A percentile compares a stretch with the other conserved stretches of the same genome.
Evolutionary conservation across 1,140 invertebrate genomes (phyloP).

Genomic region (Antheraea pernyi): DNA sequence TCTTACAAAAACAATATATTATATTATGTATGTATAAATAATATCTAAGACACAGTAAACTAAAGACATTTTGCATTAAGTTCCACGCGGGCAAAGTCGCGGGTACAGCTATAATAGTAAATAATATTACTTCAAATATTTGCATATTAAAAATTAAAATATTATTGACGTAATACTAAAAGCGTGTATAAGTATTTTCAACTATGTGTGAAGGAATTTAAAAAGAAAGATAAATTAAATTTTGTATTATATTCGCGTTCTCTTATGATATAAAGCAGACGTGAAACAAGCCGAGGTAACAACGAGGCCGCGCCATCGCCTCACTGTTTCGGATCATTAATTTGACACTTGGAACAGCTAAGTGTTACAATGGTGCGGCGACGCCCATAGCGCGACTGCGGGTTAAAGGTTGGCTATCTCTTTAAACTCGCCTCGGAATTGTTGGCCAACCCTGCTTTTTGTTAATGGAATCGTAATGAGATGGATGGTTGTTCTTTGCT

Average conservation of each 20-base stretch:
- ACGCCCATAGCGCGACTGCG: slow-evolving; percentile 51
- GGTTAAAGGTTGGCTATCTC: slow-evolving; percentile 64
- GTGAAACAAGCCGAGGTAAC: slow-evolving; percentile 24
- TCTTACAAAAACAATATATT: no score
- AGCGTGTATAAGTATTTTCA: no score
- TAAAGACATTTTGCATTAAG: no score
- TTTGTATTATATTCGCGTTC: not conserved
- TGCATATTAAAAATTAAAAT: no score
- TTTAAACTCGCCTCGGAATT: slow-evolving; percentile 39
- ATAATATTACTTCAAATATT: no score
- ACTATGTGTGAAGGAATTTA: not conserved
- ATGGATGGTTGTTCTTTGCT: not conserved
- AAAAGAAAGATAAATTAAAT: not conserved
- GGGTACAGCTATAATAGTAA: no score
- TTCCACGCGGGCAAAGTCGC: no score
- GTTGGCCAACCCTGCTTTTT: slow-evolving; percentile 53
- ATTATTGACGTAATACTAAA: no score
- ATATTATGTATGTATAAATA: no score
- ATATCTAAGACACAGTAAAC: no score
- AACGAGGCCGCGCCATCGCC: slow-evolving; percentile 46
- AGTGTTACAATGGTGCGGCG: slow-evolving; percentile 53
- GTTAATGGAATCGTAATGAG: slow-evolving; percentile 64
- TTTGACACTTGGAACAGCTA: slow-evolving; percentile 64
- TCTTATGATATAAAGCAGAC: slow-evolving; percentile 21
- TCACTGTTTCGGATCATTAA: slow-evolving; percentile 69